phyloP scores from a whole-genome alignment of 1,140 invertebrate species.

The Scaptomyza pallida region DNA sequence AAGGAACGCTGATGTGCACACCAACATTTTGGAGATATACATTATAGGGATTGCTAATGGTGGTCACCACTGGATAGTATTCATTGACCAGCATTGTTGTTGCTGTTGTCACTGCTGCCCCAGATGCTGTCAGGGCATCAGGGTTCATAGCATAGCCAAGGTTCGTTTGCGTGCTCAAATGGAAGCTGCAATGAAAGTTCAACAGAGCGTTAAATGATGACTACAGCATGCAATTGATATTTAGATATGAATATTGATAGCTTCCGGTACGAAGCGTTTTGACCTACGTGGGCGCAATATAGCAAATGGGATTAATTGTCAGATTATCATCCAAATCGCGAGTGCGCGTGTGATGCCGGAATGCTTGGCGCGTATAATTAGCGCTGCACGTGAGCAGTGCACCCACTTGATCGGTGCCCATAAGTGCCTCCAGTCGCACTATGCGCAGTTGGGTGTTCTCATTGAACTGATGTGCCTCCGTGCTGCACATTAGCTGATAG shows the following conservation, averaged over 20 bases:
- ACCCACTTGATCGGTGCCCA: conserved; percentile 75
- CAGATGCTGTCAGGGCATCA: neutral
- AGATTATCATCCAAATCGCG: conserved; percentile 82
- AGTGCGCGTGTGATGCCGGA: conserved; percentile 74
- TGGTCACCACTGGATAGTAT: conserved; percentile 75
- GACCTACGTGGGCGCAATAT: conserved; percentile 83
- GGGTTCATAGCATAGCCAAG: conserved; percentile 56
- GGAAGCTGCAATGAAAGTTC: conserved; percentile 69
- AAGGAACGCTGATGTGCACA: conserved; percentile 75
- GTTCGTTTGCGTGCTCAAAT: conserved; percentile 79
- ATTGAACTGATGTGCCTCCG: conserved; percentile 76
- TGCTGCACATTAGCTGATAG: conserved; percentile 72
- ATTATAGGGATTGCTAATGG: conserved; percentile 77
- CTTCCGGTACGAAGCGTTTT: conserved; percentile 62
- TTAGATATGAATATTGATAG: conserved; percentile 17
- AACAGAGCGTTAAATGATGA: conserved; percentile 52
- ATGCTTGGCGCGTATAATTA: conserved; percentile 57
- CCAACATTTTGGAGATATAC: conserved; percentile 79
- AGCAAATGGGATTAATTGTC: conserved; percentile 77
- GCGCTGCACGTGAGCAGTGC: conserved; percentile 68
- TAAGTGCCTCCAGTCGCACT: conserved; percentile 67
- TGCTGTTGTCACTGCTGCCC: conserved; percentile 13
- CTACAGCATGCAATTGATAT: conserved; percentile 27
- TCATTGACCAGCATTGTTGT: conserved; percentile 81
- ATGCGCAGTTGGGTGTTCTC: conserved; percentile 81